phyloP scores from a whole-genome alignment of 2,113 vertebrate genomes.

The Ciconia stormi region DNA sequence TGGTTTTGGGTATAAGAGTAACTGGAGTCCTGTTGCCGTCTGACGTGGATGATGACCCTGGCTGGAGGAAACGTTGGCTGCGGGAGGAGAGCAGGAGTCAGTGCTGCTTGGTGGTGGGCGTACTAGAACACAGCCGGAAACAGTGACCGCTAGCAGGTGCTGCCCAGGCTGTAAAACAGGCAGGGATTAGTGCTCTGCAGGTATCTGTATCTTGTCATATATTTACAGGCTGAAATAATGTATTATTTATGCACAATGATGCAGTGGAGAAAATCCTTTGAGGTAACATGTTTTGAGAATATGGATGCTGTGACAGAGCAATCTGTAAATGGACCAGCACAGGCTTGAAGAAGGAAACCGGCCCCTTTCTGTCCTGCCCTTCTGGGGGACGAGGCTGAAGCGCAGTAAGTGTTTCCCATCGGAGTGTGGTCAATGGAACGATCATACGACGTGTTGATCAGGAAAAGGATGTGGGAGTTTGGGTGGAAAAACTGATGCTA shows the following conservation, averaged over 20 bases:
- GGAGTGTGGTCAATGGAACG: not conserved
- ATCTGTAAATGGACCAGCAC: not conserved
- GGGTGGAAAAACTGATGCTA: slow-evolving; percentile 12
- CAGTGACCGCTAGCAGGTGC: rapidly evolving
- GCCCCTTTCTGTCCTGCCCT: not conserved
- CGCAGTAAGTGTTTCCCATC: not conserved
- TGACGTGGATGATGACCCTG: rapidly evolving
- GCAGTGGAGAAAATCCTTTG: not conserved
- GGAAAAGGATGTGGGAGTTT: slow-evolving; percentile 37
- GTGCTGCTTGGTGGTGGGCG: not conserved
- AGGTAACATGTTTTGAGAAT: not conserved
- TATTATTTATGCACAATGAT: not conserved
- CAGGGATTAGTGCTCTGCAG: rapidly evolving
- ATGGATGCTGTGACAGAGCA: not conserved
- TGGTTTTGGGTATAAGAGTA: rapidly evolving
- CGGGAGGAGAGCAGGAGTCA: not conserved
- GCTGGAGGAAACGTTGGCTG: rapidly evolving
- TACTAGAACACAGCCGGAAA: not conserved
- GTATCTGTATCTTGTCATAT: not conserved
- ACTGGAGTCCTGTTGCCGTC: not conserved
- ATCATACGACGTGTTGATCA: not conserved
- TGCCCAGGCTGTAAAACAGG: not conserved
- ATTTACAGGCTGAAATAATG: not conserved
- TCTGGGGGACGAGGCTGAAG: rapidly evolving
- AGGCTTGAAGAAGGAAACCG: not conserved